Evolutionary conservation across 2,888 invertebrate genomes (phyloP), one percentile per base, ranked within the genome.

Genomic region (Leucoptera coffeella): DNA sequence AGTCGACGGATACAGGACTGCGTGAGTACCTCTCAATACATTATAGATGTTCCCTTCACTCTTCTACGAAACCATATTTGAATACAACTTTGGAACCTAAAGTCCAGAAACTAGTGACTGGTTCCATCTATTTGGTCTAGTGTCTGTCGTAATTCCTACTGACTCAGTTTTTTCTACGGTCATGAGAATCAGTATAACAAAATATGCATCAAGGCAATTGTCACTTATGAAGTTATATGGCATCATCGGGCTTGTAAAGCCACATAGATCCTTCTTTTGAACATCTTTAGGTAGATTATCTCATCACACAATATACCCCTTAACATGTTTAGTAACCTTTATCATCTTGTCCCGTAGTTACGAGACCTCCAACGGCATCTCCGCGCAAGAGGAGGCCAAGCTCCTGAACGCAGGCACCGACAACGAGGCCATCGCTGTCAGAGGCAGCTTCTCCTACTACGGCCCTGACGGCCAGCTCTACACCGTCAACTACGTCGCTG

Each of bases 401-500:
- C 29, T 61, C 33, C 35, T 32, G 31, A 49, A 59, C 42, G n/a
- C 4, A 1, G 62, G 61, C 3, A 29, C 47, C 4, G 58, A 62
- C 0, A 40, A 48, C 33, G 59, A 54, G 23, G 50, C 38, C 8
- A 4, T 58, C 11, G 40, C 12, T 2, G 57, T 59, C 35, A 41
- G 40, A 11, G 67, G 65, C 15, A 33, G 38, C 25, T 67, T 7
- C 57, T 38, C 50, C 3, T 64, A 59, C 57, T 11, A 31, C 33
- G 74, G 64, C 9, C 41, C 45, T 14, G 74, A 75, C 29, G 73
- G 73, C 21, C 41, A 57, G 12, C 15, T 41, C 28, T 74, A 77
- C 60, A 37, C 40, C 15, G 50, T 76, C 23, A 45, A 37, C 29
- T 78, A 75, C 61, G 35, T 55, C 31, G 74, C 77, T 22, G 47